Conservation (phyloP, 2,797 vertebrate species). For the Acipenser transmontanus region DNA sequence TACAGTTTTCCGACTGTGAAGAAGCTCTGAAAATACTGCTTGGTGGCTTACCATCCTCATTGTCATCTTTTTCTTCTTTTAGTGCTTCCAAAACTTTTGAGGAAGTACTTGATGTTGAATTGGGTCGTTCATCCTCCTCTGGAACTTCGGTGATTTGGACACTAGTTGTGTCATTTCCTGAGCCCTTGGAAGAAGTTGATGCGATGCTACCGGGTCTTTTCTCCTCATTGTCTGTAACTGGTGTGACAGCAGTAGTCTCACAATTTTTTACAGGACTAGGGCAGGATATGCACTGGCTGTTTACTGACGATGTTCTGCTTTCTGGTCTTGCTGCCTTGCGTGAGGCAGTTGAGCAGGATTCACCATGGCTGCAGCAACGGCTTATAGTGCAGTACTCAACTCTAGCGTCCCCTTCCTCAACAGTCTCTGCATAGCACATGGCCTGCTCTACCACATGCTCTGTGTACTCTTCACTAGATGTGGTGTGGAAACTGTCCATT, state of each 20-base stretch:
- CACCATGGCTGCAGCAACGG: constrained; percentile 53
- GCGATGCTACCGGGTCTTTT: constrained; percentile 30
- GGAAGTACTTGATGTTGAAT: constrained; percentile 36
- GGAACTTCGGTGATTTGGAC: constrained; percentile 27
- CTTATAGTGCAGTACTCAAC: constrained; percentile 57
- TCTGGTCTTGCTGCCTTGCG: constrained; percentile 41
- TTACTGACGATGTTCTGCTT: constrained; percentile 19
- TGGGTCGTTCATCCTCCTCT: constrained; percentile 31
- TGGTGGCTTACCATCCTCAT: constrained; percentile 32
- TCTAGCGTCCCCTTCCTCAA: constrained; percentile 49
- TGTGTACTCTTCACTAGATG: constrained; percentile 63
- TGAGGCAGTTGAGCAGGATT: constrained; percentile 39
- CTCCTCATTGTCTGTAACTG: constrained; percentile 23
- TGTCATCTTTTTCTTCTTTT: constrained; percentile 47
- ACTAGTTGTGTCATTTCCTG: constrained; percentile 30
- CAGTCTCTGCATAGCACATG: constrained; percentile 57
- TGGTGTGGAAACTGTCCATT: constrained; percentile 51
- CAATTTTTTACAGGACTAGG: constrained; percentile 15
- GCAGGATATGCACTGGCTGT: constrained; percentile 32
- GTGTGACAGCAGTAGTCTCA: constrained; percentile 14
- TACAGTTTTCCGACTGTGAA: constrained; percentile 42
- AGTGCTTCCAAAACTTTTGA: constrained; percentile 47
- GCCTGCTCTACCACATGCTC: constrained; percentile 60
- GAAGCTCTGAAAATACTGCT: constrained; percentile 52
- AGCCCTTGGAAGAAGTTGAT: constrained; percentile 17